A percentile compares a stretch with the other conserved stretches of the same genome.
Conservation (phyloP, 2,888 invertebrate species). For the Hyppa rectilinea region DNA sequence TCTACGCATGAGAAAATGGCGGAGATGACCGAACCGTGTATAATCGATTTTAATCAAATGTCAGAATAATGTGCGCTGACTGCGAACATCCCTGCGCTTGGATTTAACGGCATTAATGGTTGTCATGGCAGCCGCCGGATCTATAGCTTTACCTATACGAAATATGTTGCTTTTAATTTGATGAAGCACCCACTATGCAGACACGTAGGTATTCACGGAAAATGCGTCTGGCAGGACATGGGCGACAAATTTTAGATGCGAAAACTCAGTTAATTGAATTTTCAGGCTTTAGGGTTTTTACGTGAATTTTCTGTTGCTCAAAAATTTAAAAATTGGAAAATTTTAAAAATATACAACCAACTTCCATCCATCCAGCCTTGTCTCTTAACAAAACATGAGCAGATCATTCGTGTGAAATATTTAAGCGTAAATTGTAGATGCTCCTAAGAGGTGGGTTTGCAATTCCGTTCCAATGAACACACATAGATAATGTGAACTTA, state of each 20-base stretch:
- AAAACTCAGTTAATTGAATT: conserved; percentile 14
- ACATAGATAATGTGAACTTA: conserved; percentile 75
- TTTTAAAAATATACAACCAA: background rate
- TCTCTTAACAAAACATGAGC: background rate
- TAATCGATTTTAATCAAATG: conserved; percentile 66
- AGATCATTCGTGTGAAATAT: background rate
- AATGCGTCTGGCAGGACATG: conserved; percentile 33
- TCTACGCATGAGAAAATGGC: conserved; percentile 28
- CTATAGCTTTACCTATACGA: conserved; percentile 18
- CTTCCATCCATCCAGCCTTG: background rate
- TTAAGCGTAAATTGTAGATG: conserved; percentile 69
- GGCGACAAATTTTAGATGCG: conserved; percentile 11
- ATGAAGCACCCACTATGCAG: conserved; percentile 35
- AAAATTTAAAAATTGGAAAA: too few relatives aligned
- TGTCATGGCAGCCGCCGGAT: conserved; percentile 64
- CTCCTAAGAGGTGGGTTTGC: conserved; percentile 77
- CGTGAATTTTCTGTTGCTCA: too few relatives aligned
- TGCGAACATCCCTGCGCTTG: conserved; percentile 46
- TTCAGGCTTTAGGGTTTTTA: too few relatives aligned
- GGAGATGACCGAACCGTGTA: conserved; percentile 31
- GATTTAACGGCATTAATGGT: conserved; percentile 62
- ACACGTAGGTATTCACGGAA: conserved; percentile 23
- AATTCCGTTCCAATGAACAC: conserved; percentile 79
- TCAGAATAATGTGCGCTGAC: conserved; percentile 60
- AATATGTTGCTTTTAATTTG: conserved; percentile 41